phyloP scores from a whole-genome alignment of 2,113 vertebrate genomes.

The Ursus arctos region DNA sequence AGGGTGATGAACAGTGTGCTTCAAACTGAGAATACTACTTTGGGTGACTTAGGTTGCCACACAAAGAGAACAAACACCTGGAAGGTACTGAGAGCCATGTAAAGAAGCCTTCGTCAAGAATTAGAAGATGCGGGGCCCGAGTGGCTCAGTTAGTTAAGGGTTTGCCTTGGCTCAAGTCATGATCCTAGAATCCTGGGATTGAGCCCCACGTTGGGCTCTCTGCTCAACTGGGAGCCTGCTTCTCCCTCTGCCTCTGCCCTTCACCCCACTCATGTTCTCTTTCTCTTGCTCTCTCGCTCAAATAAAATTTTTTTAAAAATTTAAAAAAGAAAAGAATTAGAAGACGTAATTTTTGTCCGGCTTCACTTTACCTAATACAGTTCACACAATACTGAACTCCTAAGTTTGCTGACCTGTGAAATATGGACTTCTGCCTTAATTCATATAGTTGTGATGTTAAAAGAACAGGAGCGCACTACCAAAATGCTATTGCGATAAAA shows the following conservation, averaged over 20 bases:
- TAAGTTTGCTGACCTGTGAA: constrained; percentile 28
- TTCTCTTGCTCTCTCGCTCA: no score
- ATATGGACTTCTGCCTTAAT: background rate
- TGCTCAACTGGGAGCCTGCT: no score
- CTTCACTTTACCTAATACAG: background rate
- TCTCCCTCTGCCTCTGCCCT: no score
- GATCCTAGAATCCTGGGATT: no score
- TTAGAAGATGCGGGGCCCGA: background rate
- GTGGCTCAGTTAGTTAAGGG: no score
- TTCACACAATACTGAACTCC: background rate
- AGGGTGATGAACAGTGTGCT: background rate
- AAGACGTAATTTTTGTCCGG: background rate
- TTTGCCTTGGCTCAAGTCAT: no score
- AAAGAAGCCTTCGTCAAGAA: background rate
- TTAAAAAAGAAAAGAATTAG: background rate
- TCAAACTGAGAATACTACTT: background rate
- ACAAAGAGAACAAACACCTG: background rate
- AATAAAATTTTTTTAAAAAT: no score
- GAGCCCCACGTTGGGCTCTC: no score
- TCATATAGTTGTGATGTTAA: background rate
- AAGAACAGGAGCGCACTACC: background rate
- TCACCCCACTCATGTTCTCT: no score
- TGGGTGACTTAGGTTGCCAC: background rate
- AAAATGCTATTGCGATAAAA: constrained; percentile 42
- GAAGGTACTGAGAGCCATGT: background rate